A percentile compares a stretch with the other conserved stretches of the same genome.
These are phyloP conservation scores for Tragelaphus imberbis DNA, from an alignment of 2,113 vertebrate genomes.

Conservation along the genomic window DNA sequence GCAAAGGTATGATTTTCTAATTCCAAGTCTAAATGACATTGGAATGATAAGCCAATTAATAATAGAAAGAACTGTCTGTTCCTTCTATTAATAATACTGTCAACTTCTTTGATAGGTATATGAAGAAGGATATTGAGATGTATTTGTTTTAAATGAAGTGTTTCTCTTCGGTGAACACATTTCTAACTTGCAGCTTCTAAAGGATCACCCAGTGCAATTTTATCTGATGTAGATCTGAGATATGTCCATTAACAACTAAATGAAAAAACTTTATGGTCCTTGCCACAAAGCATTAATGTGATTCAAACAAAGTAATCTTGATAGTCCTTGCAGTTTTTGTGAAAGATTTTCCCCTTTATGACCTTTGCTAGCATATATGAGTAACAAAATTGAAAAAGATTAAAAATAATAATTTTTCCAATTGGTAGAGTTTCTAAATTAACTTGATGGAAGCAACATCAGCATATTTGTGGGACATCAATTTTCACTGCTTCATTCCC, in stretches of 20 bases:
- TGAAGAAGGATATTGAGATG: background rate
- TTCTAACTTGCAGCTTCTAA: constrained; percentile 40
- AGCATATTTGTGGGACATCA: background rate
- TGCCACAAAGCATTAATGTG: constrained; percentile 55
- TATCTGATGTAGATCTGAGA: constrained; percentile 56
- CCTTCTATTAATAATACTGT: background rate
- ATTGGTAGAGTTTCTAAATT: background rate
- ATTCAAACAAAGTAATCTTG: constrained; percentile 45
- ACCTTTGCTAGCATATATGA: constrained; percentile 31
- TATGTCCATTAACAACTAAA: constrained; percentile 52
- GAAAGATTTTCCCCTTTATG: background rate
- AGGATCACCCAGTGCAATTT: constrained; percentile 54
- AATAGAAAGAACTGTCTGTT: background rate
- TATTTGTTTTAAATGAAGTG: background rate
- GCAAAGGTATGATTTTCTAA: background rate
- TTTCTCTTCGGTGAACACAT: constrained; percentile 58
- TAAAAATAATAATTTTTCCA: constrained; percentile 38
- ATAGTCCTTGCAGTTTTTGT: background rate
- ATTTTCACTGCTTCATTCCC: background rate
- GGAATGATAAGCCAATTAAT: background rate
- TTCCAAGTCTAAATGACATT: background rate
- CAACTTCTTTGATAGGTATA: background rate
- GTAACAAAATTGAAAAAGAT: background rate
- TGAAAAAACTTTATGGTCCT: constrained; percentile 46
- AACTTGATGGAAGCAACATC: background rate